Conservation (phyloP, 1,140 invertebrate genomes). For the Eulimnadia texana region DNA sequence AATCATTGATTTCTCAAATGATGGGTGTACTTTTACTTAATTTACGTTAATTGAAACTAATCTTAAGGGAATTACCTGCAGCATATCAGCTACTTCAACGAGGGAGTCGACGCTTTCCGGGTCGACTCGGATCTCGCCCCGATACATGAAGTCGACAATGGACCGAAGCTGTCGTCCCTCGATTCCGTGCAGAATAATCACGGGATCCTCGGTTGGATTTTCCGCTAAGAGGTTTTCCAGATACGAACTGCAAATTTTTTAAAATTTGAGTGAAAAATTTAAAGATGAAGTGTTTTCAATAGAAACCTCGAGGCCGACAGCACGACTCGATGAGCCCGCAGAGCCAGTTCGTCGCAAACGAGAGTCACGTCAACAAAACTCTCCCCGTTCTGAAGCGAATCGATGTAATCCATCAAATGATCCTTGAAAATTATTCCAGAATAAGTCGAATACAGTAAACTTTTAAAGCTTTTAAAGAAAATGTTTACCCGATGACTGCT, state of each 20-base stretch:
- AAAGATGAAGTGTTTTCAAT: no score
- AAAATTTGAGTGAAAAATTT: no score
- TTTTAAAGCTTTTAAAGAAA: not conserved
- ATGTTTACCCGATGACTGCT: not conserved
- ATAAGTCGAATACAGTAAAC: not conserved
- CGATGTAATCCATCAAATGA: conserved; percentile 70
- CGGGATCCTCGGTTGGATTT: conserved; percentile 83
- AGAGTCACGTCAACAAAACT: conserved; percentile 75
- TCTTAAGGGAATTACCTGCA: no score
- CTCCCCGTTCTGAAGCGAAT: conserved; percentile 64
- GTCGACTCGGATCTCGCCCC: conserved; percentile 70
- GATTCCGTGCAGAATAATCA: conserved; percentile 79
- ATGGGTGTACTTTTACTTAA: no score
- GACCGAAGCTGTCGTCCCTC: conserved; percentile 69
- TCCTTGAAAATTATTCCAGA: conserved; percentile 42
- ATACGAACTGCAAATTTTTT: no score
- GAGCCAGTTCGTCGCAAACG: conserved; percentile 60
- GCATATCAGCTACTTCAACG: conserved; percentile 67
- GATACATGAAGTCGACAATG: conserved; percentile 83
- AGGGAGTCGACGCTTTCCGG: conserved; percentile 64
- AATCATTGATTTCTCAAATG: no score
- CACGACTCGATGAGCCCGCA: conserved; percentile 76
- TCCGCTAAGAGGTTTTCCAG: conserved; percentile 76
- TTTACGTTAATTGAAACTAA: no score
- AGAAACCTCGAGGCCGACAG: conserved; percentile 54